Evolutionary conservation across 2,888 invertebrate genomes (phyloP).

Genomic region (Gastrophysa polygoni): DNA sequence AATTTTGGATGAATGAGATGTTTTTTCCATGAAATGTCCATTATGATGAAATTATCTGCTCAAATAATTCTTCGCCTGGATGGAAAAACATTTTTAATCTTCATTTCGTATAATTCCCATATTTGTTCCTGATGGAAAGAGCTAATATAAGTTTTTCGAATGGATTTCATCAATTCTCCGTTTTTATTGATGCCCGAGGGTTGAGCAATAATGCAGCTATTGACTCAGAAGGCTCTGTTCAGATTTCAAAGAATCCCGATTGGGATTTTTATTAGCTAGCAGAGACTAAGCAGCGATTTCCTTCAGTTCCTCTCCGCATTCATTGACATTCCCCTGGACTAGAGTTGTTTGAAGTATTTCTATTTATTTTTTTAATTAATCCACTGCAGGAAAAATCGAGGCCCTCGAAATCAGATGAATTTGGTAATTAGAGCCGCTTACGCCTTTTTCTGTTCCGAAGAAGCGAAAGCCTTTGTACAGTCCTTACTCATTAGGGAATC

Average conservation of each 20-base stretch:
- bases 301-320: not conserved
- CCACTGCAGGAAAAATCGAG: not conserved
- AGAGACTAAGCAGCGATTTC: not conserved
- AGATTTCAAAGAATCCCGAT: slow-evolving; percentile 38
- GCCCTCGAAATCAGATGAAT: not conserved
- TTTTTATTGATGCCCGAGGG: not conserved
- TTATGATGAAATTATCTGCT: not conserved
- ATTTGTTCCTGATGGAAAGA: not conserved
- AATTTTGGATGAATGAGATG: too few species aligned
- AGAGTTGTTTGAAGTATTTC: not conserved
- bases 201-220: slow-evolving; percentile 3
- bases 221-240: slow-evolving; percentile 35
- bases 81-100: not conserved
- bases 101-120: not conserved
- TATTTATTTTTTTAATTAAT: not conserved
- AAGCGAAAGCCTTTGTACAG: too few species aligned
- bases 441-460: not conserved
- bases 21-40: too few species aligned
- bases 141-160: not conserved
- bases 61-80: not conserved
- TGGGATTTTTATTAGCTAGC: slow-evolving; percentile 37
- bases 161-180: not conserved
- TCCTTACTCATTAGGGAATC: too few species aligned
- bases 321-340: not conserved
- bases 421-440: not conserved